Percentiles rank a stretch among this genome's conserved stretches.
These are phyloP conservation scores for Troides oblongomaculatus DNA, from an alignment of 2,888 invertebrate genomes.

Conservation along the genomic window DNA sequence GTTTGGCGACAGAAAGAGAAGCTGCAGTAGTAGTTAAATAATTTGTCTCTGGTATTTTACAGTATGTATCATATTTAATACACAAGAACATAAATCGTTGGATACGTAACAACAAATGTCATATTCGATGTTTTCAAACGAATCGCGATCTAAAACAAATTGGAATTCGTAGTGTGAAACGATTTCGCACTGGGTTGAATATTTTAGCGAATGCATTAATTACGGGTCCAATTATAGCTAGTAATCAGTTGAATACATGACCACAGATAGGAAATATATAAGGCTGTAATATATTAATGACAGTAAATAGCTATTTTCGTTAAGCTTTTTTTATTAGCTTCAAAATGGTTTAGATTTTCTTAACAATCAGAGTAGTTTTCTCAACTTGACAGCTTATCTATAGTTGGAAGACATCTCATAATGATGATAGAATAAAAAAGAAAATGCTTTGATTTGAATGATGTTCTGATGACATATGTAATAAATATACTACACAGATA, in stretches of 20 bases:
- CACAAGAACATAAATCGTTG: constrained; percentile 16
- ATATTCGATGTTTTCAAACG: constrained; percentile 62
- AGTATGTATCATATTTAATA: constrained; percentile 10
- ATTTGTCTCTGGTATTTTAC: neutral
- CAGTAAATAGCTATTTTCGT: neutral
- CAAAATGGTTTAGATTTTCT: too few relatives aligned
- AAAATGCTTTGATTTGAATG: too few relatives aligned
- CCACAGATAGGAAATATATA: constrained; percentile 1
- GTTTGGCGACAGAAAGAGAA: too few relatives aligned
- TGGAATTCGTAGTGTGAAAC: constrained; percentile 68
- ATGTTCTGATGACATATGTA: too few relatives aligned
- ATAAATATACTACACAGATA: too few relatives aligned
- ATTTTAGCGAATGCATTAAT: constrained; percentile 34
- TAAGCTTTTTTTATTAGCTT: neutral
- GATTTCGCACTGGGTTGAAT: constrained; percentile 51
- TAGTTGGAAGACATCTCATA: too few relatives aligned
- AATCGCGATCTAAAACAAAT: constrained; percentile 68
- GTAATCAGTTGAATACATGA: constrained; percentile 5
- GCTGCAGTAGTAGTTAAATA: too few relatives aligned
- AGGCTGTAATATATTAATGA: neutral
- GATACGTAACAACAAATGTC: constrained; percentile 54
- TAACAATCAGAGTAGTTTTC: too few relatives aligned
- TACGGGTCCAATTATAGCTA: constrained; percentile 6
- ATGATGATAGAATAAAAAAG: too few relatives aligned
- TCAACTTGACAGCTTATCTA: too few relatives aligned